Evolutionary conservation across 2,113 vertebrate genomes (phyloP).

Genomic region (Empidonax traillii): DNA sequence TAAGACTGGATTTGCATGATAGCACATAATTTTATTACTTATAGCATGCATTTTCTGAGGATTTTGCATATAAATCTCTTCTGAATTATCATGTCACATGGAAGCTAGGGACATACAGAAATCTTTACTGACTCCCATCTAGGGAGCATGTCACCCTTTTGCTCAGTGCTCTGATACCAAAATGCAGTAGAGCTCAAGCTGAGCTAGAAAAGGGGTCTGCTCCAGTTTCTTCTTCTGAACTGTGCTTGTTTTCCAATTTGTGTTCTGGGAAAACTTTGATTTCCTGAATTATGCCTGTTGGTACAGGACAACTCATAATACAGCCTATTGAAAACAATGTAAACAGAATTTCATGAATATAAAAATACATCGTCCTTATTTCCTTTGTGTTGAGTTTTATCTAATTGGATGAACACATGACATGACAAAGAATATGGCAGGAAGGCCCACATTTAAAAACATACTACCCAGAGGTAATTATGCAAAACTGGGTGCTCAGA

Average conservation of each 20-base stretch:
- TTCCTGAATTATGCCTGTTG: not conserved
- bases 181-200: not conserved
- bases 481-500: not conserved
- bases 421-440: not conserved
- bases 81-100: conserved; percentile 6
- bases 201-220: not conserved
- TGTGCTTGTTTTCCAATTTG: not conserved
- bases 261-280: not conserved
- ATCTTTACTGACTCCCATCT: not conserved
- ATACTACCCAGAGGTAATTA: not conserved
- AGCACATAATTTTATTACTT: conserved; percentile 53
- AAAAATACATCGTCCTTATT: fast-evolving
- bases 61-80: conserved; percentile 24
- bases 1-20: conserved; percentile 55
- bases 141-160: not conserved
- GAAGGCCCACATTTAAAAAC: not conserved
- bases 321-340: fast-evolving
- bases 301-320: not conserved
- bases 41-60: conserved; percentile 14
- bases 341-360: not conserved
- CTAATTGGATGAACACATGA: not conserved
- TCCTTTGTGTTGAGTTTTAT: not conserved
- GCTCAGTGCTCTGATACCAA: not conserved
- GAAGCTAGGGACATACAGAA: conserved; percentile 7
- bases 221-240: not conserved